These are phyloP conservation scores for Phalacrocorax aristotelis DNA, from an alignment of 2,113 vertebrate species.

Conservation along the genomic window DNA sequence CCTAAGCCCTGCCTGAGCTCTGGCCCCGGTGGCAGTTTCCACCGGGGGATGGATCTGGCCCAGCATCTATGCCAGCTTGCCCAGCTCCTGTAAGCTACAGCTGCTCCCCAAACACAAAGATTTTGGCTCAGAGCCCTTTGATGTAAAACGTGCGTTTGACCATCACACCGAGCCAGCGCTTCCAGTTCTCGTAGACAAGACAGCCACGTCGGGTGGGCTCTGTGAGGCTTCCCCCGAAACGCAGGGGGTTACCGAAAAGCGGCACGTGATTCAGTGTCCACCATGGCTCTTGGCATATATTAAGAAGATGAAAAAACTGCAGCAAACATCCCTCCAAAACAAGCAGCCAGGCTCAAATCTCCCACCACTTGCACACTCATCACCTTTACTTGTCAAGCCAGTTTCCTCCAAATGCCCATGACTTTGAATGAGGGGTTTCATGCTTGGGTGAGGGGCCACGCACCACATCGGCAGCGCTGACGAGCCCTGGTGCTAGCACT, in stretches of 20 bases:
- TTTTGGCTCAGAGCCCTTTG: not conserved
- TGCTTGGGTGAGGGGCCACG: accelerated
- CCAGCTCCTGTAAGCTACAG: not conserved
- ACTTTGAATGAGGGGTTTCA: not conserved
- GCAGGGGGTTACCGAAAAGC: not conserved
- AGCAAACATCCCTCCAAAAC: not conserved
- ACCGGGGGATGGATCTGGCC: not conserved
- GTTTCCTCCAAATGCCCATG: not conserved
- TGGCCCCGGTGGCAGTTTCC: not conserved
- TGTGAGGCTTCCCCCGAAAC: not conserved
- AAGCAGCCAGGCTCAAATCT: not conserved
- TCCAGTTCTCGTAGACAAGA: not conserved
- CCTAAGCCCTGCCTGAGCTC: not conserved
- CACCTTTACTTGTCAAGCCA: not conserved
- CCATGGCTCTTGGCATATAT: accelerated
- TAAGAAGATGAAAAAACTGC: not conserved
- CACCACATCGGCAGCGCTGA: accelerated
- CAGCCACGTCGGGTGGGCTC: accelerated
- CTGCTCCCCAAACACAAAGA: not conserved
- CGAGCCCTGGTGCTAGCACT: not conserved
- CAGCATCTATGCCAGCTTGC: not conserved
- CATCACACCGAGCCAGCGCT: not conserved
- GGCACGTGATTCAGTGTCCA: not conserved
- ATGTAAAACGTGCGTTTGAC: not conserved
- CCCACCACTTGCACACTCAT: not conserved